Evolutionary conservation across 2,797 vertebrate genomes (phyloP), one percentile per base, ranked within the genome.

Genomic region (Mastacembelus armatus): DNA sequence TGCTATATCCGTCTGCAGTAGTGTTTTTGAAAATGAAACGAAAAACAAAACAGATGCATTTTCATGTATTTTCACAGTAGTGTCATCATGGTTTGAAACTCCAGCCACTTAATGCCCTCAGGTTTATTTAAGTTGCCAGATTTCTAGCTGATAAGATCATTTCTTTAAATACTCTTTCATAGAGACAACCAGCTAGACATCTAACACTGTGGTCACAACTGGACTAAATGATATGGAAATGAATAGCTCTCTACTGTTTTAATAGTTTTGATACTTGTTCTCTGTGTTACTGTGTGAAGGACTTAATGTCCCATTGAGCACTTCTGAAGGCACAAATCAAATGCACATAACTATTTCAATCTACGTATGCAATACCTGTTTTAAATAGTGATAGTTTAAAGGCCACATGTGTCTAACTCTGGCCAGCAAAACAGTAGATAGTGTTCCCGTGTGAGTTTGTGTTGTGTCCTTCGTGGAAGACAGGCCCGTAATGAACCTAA

Each of bases 401-500:
- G 39, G 27, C 42, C 51, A 8, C 1, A 0, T 21, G 16, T 18
- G 18, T 59, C 39, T 36, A 16, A 15, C 8, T 65, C 30, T 54
- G 51, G 32, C 40, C 47, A 21, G 30, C 62, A 32, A 6, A 36
- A 70, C 61, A 58, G 48, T 78, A 71, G 74, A 74, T 57, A 50
- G 33, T 30, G 54, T 39, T 21, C 42, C n/a, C 70, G 62, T 74
- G 44, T 88, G 81, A 80, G 73, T 88, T 84, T 86, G 67, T 55
- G 62, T 54, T 59, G 49, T 74, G 86, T 83, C 83, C 85, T 89
- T 85, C 32, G 44, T 64, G 75, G 87, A 91, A 88, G 90, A 86
- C 90, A 76, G 74, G 70, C 81, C 82, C 71, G 77, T 91, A 91
- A 92, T 89, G 85, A 88, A 89, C 87, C 87, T 92, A 91, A 92